Evolutionary conservation across 2,888 invertebrate species (phyloP).

Genomic region (Merodon equestris): DNA sequence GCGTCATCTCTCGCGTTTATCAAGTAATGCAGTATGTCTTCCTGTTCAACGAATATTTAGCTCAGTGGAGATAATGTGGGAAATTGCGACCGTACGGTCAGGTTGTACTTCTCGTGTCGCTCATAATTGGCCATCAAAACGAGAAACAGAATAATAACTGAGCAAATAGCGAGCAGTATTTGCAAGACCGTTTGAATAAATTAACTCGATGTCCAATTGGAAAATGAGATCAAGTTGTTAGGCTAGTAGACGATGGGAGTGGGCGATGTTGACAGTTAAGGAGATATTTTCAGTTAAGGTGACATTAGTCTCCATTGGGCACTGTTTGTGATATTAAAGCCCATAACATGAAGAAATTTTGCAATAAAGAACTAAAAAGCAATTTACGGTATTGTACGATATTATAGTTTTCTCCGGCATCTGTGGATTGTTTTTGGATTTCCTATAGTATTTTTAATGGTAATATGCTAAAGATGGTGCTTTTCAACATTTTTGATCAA

Average conservation of each 20-base stretch:
- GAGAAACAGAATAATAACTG: constrained; percentile 4
- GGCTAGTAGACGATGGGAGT: constrained; percentile 1
- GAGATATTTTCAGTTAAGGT: too few relatives aligned
- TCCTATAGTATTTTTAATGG: too few relatives aligned
- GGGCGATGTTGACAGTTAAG: not conserved
- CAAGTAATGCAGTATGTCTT: not conserved
- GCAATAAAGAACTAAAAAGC: too few relatives aligned
- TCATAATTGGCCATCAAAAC: constrained; percentile 30
- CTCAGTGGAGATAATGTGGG: constrained; percentile 27
- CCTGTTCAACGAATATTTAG: not conserved
- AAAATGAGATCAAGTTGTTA: constrained; percentile 34
- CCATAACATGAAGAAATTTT: too few relatives aligned
- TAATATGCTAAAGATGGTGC: too few relatives aligned
- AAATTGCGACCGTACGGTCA: constrained; percentile 5
- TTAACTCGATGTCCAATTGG: constrained; percentile 61
- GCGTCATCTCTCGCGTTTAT: constrained; percentile 18
- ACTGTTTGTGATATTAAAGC: too few relatives aligned
- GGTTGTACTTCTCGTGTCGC: constrained; percentile 20
- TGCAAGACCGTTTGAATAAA: constrained; percentile 48
- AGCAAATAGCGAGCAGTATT: constrained; percentile 36
- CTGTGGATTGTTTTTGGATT: too few relatives aligned
- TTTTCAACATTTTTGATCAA: too few relatives aligned
- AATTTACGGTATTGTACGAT: too few relatives aligned
- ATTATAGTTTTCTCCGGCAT: too few relatives aligned
- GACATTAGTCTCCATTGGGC: too few relatives aligned